These are phyloP conservation scores for Halcyon senegalensis DNA, from an alignment of 2,113 vertebrate genomes.

Conservation along the genomic window DNA sequence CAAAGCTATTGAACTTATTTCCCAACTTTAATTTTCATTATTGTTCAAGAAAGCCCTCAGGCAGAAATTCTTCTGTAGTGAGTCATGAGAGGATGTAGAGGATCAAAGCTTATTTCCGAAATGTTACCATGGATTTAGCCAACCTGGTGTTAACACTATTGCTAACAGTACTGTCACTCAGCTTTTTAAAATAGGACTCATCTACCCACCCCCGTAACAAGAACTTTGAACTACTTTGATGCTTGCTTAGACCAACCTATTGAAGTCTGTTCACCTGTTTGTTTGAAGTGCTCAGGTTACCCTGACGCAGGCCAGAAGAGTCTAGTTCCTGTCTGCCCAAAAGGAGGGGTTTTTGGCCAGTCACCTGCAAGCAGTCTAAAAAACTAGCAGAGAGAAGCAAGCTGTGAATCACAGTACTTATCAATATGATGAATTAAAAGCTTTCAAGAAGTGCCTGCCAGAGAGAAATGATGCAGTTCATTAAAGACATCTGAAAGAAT, in stretches of 20 bases:
- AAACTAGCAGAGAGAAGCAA: conserved; percentile 71
- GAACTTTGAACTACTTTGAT: conserved; percentile 32
- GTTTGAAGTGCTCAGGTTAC: conserved; percentile 76
- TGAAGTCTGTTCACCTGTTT: conserved; percentile 79
- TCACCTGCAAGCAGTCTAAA: conserved; percentile 74
- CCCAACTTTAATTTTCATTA: not conserved
- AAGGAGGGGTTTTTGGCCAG: conserved; percentile 75
- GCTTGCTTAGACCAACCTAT: conserved; percentile 8
- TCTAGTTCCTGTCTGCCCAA: conserved; percentile 65
- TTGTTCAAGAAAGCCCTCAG: not conserved
- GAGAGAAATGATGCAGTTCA: not conserved
- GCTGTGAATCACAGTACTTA: not conserved
- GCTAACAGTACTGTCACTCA: not conserved
- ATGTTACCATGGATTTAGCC: not conserved
- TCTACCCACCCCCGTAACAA: conserved; percentile 13
- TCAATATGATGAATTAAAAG: not conserved
- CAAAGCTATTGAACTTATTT: not conserved
- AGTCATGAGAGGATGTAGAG: conserved; percentile 18
- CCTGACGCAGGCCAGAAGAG: conserved; percentile 71
- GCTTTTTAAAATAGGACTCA: conserved; percentile 6
- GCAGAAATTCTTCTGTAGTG: conserved; percentile 16
- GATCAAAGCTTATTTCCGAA: conserved; percentile 43
- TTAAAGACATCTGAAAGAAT: not conserved
- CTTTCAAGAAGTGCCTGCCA: not conserved
- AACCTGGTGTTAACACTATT: not conserved